Base-by-base conservation (phyloP, 2,888 invertebrate genomes). In the Macrosiphum euphorbiae region DNA sequence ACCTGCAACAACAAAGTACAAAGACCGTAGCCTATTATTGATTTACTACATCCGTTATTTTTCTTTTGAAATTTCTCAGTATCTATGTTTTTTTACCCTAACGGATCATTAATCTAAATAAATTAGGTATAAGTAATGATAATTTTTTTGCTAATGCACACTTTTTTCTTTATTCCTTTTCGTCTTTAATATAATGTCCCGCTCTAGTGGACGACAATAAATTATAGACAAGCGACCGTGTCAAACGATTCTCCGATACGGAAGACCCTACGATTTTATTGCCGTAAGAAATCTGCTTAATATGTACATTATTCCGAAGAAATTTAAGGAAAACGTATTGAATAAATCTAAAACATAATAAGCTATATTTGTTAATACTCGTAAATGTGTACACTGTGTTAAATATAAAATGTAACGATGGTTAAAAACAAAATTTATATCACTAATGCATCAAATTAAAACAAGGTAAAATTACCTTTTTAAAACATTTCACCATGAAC, bases 31-130 rank as follows among this genome's bases (percentile, higher is more conserved):
- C 61, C 67, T 67, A 28, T 67, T 67, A 28, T 67, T 67, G 92
- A 92, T 88, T 87, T 92, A 52, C 92, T 50, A 87, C 61, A 87
- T 87, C 92, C 87, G 67, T 87, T 92, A 61, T 67, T 91, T 87
- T 92, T 87, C 50, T 24, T 67, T 87, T 47, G 35, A n/a, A n/a
- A 85, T 58, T 44, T 91, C 10, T 44, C 20, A n/a, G 28, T 41
- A 0, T 67, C 10, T 41, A 3, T n/a, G 20, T 91, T 85, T 50
- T 87, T 87, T 85, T 41, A 61, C 86, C 26, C 35, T 41, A 92
- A 92, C 67, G 92, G 87, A 16, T 41, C 50, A 67, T 92, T 92
- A 88, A 92, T 92, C 87, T 41, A 67, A 92, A 92, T 87, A 88
- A 67, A 92, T 92, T 92, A 52, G 10, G n/a, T 84, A 84, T 91